phyloP scores from a whole-genome alignment of 2,888 invertebrate species.

The Stegana nigrithorax region DNA sequence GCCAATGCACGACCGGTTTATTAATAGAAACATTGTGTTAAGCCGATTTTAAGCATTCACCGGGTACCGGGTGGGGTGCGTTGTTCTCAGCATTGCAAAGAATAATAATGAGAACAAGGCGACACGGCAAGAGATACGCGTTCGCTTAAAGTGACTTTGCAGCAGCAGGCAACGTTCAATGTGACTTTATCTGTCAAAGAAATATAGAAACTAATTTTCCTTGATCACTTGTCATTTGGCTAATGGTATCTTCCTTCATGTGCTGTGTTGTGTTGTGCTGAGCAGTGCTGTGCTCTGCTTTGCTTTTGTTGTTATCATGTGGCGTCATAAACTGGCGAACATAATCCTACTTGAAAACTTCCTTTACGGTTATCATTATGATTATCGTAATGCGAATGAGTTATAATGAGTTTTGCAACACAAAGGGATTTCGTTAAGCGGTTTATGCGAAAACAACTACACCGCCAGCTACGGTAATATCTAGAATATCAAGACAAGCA shows the following conservation, averaged over 20 bases:
- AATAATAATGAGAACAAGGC: too few relatives aligned
- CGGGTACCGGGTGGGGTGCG: too few relatives aligned
- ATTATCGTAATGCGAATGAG: conserved; percentile 36
- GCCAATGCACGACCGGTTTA: too few relatives aligned
- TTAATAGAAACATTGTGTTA: too few relatives aligned
- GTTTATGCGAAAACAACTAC: conserved; percentile 40
- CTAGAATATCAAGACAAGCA: background rate
- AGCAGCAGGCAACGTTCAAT: too few relatives aligned
- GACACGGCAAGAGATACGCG: too few relatives aligned
- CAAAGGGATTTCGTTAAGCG: conserved; percentile 59
- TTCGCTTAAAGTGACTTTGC: too few relatives aligned
- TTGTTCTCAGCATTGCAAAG: too few relatives aligned
- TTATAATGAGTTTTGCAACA: conserved; percentile 49
- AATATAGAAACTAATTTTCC: background rate
- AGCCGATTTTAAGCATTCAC: too few relatives aligned
- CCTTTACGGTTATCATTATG: conserved; percentile 7
- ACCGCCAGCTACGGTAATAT: background rate
- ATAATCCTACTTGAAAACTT: background rate
- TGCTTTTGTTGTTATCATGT: background rate
- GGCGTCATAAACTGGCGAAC: background rate
- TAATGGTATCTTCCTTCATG: too few relatives aligned
- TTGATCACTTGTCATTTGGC: background rate
- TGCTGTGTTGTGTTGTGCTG: too few relatives aligned
- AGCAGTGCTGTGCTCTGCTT: background rate
- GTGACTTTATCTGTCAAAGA: too few relatives aligned